Percentiles rank a stretch among this genome's conserved stretches.
These are phyloP conservation scores for Drosophila putrida DNA, from an alignment of 2,888 invertebrate species.

Conservation along the genomic window DNA sequence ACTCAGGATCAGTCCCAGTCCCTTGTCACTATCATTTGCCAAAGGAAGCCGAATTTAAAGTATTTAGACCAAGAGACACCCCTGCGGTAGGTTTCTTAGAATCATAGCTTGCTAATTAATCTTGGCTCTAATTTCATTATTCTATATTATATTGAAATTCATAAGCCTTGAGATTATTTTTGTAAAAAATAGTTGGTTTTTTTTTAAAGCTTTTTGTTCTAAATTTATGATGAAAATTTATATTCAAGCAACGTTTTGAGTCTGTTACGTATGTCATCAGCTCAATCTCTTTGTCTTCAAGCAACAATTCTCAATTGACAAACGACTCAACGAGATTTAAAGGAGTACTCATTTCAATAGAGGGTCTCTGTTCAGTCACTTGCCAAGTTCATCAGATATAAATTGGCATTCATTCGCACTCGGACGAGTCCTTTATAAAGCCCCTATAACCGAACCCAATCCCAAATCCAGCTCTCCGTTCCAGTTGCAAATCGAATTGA, in stretches of 20 bases:
- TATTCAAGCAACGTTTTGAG: slow-evolving; percentile 1
- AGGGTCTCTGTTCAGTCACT: slow-evolving; percentile 18
- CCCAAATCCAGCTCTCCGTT: slow-evolving; percentile 10
- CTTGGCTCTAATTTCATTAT: too few species aligned
- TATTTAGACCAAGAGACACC: neutral
- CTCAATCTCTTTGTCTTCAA: slow-evolving; percentile 1
- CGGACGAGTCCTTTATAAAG: slow-evolving; percentile 34
- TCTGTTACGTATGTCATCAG: neutral
- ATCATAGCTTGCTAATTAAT: too few species aligned
- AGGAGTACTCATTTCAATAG: slow-evolving; percentile 17
- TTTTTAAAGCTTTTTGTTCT: too few species aligned
- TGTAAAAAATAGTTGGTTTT: too few species aligned
- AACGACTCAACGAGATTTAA: slow-evolving; percentile 12
- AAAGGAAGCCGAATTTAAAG: neutral
- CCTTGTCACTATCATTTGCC: slow-evolving; percentile 13
- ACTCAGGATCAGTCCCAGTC: slow-evolving; percentile 14
- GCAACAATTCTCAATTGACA: slow-evolving; percentile 13
- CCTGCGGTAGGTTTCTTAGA: too few species aligned
- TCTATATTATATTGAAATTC: too few species aligned
- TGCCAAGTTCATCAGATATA: slow-evolving; percentile 35
- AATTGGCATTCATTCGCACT: slow-evolving; percentile 57
- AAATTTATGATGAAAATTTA: neutral
- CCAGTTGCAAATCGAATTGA: slow-evolving; percentile 46
- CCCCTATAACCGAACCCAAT: slow-evolving; percentile 27
- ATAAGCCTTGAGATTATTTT: too few species aligned